Base-by-base conservation (phyloP, 2,888 invertebrate species). In the Autographa pulchrina region DNA sequence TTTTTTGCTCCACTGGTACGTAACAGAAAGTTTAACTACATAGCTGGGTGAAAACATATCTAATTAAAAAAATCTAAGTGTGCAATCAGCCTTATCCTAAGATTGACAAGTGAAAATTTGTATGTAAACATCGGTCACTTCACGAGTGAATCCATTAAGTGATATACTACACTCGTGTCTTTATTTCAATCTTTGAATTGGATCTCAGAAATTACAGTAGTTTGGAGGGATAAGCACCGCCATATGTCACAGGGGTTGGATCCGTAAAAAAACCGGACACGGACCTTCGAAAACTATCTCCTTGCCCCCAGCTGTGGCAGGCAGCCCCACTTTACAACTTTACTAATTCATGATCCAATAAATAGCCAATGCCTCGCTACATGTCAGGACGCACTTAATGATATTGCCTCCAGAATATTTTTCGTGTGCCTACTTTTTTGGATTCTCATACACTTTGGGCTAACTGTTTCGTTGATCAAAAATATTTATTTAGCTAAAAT, bases 221-320 rank as follows among this genome's bases (percentile, higher is more conserved):
- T 93, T 93, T 89, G 83, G 85, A 92, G 91, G 92, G 93, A 92
- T 93, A 93, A 93, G 92, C 85, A 88, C 89, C 88, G 82, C 83
- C 89, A 93, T 93, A 91, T 90, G 91, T 93, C 90, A 93, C 90
- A 61, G 65, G 83, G 85, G 81, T 75, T 83, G 81, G 75, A 81
- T 81, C 77, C 77, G 75, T 75, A 75, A 90, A 91, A 91, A 89
- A 87, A 82, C 78, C 66, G 80, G 79, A 71, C 65, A 80, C 75
- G 70, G 76, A 76, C 82, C 81, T 80, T 85, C 74, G 71, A 75
- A 83, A 88, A 87, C 86, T 88, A 89, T 88, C 86, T 86, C 80
- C 67, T 71, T 60, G 72, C 72, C 67, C 64, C 76, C 85, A 86
- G 86, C 84, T 88, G 88, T 70, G 79, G 80, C 80, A 73, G 69